A percentile compares a stretch with the other conserved stretches of the same genome.
These are phyloP conservation scores for Tipula confusa DNA, from an alignment of 2,888 invertebrate species.

Conservation along the genomic window DNA sequence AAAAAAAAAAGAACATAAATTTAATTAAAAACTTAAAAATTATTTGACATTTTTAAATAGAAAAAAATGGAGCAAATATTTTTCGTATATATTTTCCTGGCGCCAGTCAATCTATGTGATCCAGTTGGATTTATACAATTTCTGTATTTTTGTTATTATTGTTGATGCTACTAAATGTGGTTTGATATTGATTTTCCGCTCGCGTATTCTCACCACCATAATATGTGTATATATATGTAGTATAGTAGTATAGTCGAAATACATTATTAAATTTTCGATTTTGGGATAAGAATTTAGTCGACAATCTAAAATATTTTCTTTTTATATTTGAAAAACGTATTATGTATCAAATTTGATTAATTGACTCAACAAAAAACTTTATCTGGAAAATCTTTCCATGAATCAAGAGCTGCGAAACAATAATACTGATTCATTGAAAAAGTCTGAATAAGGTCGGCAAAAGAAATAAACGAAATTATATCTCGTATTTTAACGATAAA, in stretches of 20 bases:
- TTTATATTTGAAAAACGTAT: neutral
- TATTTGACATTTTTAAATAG: neutral
- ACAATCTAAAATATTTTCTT: neutral
- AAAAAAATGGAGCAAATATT: neutral
- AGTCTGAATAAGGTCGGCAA: neutral
- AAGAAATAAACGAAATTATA: neutral
- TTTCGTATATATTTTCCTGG: neutral
- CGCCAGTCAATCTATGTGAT: constrained; percentile 12
- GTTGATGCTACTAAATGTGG: neutral
- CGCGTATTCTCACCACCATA: no score
- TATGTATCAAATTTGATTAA: neutral
- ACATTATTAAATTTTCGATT: neutral
- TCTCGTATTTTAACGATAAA: neutral
- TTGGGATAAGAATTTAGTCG: neutral
- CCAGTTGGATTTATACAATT: neutral
- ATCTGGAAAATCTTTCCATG: neutral
- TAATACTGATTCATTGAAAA: neutral
- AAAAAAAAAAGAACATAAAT: neutral
- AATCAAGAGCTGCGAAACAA: neutral
- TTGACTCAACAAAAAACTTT: neutral
- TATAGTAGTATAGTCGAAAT: neutral
- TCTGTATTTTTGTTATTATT: neutral
- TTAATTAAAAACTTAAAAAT: neutral
- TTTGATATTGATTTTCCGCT: neutral
- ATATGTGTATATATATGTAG: neutral